Evolutionary conservation across 2,888 invertebrate genomes (phyloP).

Genomic region (Cheilosia soror): DNA sequence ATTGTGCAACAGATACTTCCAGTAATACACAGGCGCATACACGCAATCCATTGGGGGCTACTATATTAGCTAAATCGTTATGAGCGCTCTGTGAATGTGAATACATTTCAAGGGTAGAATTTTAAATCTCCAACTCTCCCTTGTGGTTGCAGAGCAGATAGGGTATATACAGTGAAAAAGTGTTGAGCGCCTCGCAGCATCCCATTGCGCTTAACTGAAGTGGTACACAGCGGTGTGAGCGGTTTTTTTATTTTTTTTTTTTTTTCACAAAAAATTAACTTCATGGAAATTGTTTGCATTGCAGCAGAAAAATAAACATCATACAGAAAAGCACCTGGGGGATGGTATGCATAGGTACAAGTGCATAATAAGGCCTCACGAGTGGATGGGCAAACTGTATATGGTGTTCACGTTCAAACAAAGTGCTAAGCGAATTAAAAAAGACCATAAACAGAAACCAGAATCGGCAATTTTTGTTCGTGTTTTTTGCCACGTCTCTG

Average conservation of each 20-base stretch:
- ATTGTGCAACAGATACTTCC: slow-evolving; percentile 63
- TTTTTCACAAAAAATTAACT: slow-evolving; percentile 33
- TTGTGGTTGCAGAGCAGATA: background rate
- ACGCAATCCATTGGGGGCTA: slow-evolving; percentile 6
- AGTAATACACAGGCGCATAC: background rate
- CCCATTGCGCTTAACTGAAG: slow-evolving; percentile 40
- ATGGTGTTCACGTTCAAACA: slow-evolving; percentile 26
- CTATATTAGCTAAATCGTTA: slow-evolving; percentile 44
- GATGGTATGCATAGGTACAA: slow-evolving; percentile 34
- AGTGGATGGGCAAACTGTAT: slow-evolving; percentile 42
- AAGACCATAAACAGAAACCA: slow-evolving; percentile 50
- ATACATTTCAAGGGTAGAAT: slow-evolving; percentile 44
- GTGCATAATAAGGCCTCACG: slow-evolving; percentile 47
- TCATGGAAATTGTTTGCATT: slow-evolving; percentile 37
- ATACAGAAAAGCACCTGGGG: background rate
- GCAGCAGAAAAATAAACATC: slow-evolving; percentile 21
- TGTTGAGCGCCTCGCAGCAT: slow-evolving; percentile 36
- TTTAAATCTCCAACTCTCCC: slow-evolving; percentile 4
- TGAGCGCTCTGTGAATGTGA: slow-evolving; percentile 56
- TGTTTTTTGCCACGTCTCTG: background rate
- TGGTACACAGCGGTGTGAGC: slow-evolving; percentile 24
- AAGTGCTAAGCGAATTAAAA: slow-evolving; percentile 52
- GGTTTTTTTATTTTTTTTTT: slow-evolving; percentile 22
- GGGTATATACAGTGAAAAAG: background rate
- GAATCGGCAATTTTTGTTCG: slow-evolving; percentile 37